Percentiles rank a stretch among this genome's conserved stretches.
Evolutionary conservation across 2,797 vertebrate species (phyloP).

Genomic region (Emydoidea blandingii): DNA sequence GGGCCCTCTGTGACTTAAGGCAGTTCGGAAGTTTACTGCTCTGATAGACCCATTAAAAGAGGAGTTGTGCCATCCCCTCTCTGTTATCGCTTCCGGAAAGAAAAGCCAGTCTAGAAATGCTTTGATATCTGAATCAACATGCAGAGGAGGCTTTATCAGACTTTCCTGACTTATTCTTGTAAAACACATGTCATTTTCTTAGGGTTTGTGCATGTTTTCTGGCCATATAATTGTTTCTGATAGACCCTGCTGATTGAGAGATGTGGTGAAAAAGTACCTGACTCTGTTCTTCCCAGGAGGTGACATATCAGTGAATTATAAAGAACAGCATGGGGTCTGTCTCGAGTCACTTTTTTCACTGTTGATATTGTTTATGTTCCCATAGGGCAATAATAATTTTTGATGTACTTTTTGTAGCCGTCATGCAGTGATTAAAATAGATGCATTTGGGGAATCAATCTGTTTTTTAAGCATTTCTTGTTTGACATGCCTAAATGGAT

Average conservation of each 20-base stretch:
- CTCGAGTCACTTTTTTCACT: not conserved
- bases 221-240: not conserved
- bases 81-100: rapidly evolving
- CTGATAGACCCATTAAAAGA: not conserved
- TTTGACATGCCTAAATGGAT: not conserved
- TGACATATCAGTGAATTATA: conserved; percentile 23
- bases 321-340: not conserved
- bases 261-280: not conserved
- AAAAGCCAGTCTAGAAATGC: not conserved
- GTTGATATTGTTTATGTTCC: conserved; percentile 6
- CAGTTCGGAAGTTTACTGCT: not conserved
- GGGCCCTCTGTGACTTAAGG: rapidly evolving
- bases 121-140: rapidly evolving
- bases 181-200: rapidly evolving
- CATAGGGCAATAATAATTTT: not conserved
- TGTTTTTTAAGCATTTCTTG: not conserved
- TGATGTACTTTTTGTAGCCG: not conserved
- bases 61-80: rapidly evolving
- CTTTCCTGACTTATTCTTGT: not conserved
- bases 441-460: not conserved
- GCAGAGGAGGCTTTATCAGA: not conserved
- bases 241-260: not conserved
- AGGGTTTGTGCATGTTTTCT: not conserved
- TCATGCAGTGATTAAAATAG: not conserved
- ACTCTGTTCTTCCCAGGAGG: conserved; percentile 40